Base-by-base conservation (phyloP, 2,797 vertebrate genomes). In the Falco novaeseelandiae region DNA sequence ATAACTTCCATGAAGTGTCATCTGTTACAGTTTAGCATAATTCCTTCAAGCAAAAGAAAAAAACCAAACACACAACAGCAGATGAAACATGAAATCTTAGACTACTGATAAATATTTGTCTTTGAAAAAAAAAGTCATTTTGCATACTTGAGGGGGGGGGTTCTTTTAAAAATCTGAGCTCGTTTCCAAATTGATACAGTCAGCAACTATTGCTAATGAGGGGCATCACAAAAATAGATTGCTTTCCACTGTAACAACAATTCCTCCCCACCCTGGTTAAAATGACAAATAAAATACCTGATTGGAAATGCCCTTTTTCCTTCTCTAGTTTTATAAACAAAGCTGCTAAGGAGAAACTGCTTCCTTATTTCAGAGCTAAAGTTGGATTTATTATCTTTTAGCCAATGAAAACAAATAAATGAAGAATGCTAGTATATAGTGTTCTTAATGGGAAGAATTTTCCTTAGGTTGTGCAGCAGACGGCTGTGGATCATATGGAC, bases 361-460 rank as follows among this genome's bases (percentile, higher is more conserved):
- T 98, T 98, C 97, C 96, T 96, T 85, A 21, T 51, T 92, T 79
- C 29, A 69, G 67, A 67, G 16, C 71, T 95, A 84, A 40, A 83
- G 95, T 66, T 76, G 84, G 61, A 63, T 91, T 57, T 92, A 63
- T 95, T 63, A 63, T 51, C 57, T 92, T 40, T 69, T 23, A 57
- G 94, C 97, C 96, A 98, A 96, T 34, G 78, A 97, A 97, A 98
- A 98, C 87, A 97, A 98, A 96, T 59, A 93, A 83, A 55, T 52
- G 67, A 84, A 88, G 82, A 90, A 82, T 40, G 72, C 81, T 92
- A 72, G 78, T 91, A 93, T 91, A 97, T 71, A 94, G 66, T 87
- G 27, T 94, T 89, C 94, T 91, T 91, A 92, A 88, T 48, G 87
- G 86, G 82, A 49, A 36, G 44, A 52, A 38, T 94, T 95, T 73